Conservation (phyloP, 2,888 invertebrate genomes). For the Calliopum simillimum region DNA sequence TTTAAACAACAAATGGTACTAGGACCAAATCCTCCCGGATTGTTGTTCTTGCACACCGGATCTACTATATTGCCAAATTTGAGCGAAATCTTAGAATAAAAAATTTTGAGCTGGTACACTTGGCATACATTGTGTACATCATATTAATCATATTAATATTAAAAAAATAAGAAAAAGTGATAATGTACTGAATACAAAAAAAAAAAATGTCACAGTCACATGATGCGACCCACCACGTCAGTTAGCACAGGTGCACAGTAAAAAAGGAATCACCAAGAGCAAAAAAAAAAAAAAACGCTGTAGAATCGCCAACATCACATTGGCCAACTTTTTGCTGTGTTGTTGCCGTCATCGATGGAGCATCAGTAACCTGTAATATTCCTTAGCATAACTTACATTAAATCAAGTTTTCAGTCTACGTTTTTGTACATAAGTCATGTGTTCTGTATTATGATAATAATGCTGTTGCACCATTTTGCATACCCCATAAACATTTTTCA, state of each 20-base stretch:
- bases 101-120: too few relatives aligned
- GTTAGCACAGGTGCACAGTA: neutral
- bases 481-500: conserved; percentile 45
- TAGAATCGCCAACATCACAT: neutral
- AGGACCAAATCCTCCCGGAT: too few relatives aligned
- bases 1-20: too few relatives aligned
- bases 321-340: conserved; percentile 38
- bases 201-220: neutral
- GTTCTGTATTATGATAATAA: neutral
- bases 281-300: conserved; percentile 26
- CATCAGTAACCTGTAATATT: conserved; percentile 30
- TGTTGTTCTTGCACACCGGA: too few relatives aligned
- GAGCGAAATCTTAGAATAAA: too few relatives aligned
- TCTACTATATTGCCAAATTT: too few relatives aligned
- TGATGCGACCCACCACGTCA: conserved; percentile 10
- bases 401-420: neutral
- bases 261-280: conserved; percentile 7
- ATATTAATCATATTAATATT: too few relatives aligned
- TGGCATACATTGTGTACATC: too few relatives aligned
- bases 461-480: conserved; percentile 18
- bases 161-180: too few relatives aligned
- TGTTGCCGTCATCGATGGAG: conserved; percentile 43
- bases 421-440: neutral
- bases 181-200: too few relatives aligned
- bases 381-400: conserved; percentile 45